Conservation (phyloP, 2,888 invertebrate genomes). For the Pyrgus malvae region DNA sequence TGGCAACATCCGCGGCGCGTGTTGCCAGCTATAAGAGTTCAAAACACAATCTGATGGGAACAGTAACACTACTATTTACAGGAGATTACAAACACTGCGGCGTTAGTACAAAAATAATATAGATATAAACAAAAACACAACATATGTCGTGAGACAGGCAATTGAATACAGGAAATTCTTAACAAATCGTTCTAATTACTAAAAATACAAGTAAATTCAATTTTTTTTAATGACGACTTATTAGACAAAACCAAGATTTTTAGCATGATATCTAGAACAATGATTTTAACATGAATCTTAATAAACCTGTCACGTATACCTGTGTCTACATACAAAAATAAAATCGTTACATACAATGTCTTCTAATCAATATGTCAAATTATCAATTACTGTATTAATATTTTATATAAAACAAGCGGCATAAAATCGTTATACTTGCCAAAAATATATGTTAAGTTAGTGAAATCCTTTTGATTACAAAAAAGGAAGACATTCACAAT, state of each 20-base stretch:
- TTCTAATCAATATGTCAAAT: not conserved
- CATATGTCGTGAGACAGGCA: slow-evolving; percentile 80
- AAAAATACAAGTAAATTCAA: too few species aligned
- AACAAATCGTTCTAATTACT: not conserved
- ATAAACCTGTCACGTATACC: not conserved
- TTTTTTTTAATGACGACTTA: slow-evolving; percentile 5
- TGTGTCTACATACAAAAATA: not conserved
- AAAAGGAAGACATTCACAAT: slow-evolving; percentile 35
- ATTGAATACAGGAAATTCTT: slow-evolving; percentile 42
- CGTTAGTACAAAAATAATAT: slow-evolving; percentile 25
- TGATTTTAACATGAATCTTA: slow-evolving; percentile 5
- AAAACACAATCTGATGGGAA: slow-evolving; percentile 76
- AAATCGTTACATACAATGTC: slow-evolving; percentile 34
- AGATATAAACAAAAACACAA: slow-evolving; percentile 55
- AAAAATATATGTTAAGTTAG: slow-evolving; percentile 32
- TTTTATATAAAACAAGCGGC: slow-evolving; percentile 12
- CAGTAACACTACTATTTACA: slow-evolving; percentile 60
- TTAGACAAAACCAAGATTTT: slow-evolving; percentile 25
- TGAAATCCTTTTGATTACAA: slow-evolving; percentile 25
- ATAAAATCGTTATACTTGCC: slow-evolving; percentile 19
- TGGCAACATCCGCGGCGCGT: slow-evolving; percentile 45
- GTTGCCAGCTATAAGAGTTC: slow-evolving; percentile 49
- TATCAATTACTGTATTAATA: not conserved
- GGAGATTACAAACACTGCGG: slow-evolving; percentile 49
- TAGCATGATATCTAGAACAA: too few species aligned